Conservation (phyloP, 2,888 invertebrate species). For the Tiphia femorata region DNA sequence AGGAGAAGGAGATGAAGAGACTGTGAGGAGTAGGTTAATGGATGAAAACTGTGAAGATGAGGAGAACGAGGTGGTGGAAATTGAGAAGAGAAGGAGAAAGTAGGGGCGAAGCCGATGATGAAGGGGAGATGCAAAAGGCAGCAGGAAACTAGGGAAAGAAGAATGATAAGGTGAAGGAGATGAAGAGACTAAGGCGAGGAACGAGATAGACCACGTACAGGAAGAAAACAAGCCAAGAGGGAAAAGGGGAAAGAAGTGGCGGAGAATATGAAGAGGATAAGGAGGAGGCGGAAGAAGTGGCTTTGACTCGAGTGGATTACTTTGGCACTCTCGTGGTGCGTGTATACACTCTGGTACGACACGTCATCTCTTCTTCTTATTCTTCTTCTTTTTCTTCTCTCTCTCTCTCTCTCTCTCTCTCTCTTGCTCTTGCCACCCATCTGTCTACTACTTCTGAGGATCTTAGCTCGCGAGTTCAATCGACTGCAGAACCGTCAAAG, state of each 20-base stretch:
- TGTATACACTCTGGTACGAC: not conserved
- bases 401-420: not conserved
- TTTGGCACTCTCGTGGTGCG: slow-evolving; percentile 32
- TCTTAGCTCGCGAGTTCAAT: no score
- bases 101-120: not conserved
- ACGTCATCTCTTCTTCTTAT: no score
- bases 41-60: not conserved
- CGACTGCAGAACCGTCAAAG: no score
- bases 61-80: not conserved
- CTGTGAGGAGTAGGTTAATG: not conserved
- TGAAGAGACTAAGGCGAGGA: not conserved
- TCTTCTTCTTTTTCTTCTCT: not conserved
- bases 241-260: not conserved
- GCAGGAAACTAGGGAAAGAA: not conserved
- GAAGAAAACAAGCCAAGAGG: not conserved
- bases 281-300: slow-evolving; percentile 18
- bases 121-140: no score
- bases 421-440: not conserved
- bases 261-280: slow-evolving; percentile 2
- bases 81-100: not conserved
- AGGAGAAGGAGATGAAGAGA: not conserved
- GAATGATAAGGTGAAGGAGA: not conserved
- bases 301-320: slow-evolving; percentile 41
- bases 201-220: no score
- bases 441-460: no score